phyloP scores from a whole-genome alignment of 1,140 invertebrate species.

The Danaus plexippus region DNA sequence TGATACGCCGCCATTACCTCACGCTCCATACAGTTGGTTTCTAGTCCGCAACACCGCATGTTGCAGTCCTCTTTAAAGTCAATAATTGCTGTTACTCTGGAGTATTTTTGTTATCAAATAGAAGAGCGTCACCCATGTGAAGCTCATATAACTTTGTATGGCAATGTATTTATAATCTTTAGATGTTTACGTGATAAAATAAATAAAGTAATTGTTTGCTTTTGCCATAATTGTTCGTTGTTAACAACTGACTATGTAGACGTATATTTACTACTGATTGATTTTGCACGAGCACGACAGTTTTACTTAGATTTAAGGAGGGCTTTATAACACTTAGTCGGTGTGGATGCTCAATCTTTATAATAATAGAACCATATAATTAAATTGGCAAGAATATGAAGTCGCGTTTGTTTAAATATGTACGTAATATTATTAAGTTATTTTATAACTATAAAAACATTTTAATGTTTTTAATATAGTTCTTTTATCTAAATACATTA shows the following conservation, averaged over 20 bases:
- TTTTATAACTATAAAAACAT: constrained; percentile 6
- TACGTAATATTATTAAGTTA: constrained; percentile 24
- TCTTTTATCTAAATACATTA: neutral
- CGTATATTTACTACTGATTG: constrained; percentile 35
- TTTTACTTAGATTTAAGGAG: constrained; percentile 48
- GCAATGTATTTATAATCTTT: constrained; percentile 43
- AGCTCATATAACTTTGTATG: constrained; percentile 47
- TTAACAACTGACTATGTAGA: constrained; percentile 56
- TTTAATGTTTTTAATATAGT: constrained; percentile 2
- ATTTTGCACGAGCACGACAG: constrained; percentile 58
- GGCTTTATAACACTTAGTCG: constrained; percentile 37
- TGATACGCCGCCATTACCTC: constrained; percentile 70
- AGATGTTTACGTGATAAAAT: constrained; percentile 44
- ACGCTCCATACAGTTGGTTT: constrained; percentile 62
- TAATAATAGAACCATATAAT: constrained; percentile 8
- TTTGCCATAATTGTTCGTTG: constrained; percentile 66
- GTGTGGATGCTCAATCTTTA: constrained; percentile 59
- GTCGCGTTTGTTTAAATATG: constrained; percentile 19
- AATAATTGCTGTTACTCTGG: constrained; percentile 14
- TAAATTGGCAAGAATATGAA: constrained; percentile 5
- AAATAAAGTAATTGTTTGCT: constrained; percentile 49
- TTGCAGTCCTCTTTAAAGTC: constrained; percentile 7
- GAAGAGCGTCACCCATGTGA: constrained; percentile 25
- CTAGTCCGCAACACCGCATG: constrained; percentile 59
- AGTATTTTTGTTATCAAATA: constrained; percentile 10